phyloP scores from a whole-genome alignment of 2,113 vertebrate genomes.

The Aptenodytes patagonicus region DNA sequence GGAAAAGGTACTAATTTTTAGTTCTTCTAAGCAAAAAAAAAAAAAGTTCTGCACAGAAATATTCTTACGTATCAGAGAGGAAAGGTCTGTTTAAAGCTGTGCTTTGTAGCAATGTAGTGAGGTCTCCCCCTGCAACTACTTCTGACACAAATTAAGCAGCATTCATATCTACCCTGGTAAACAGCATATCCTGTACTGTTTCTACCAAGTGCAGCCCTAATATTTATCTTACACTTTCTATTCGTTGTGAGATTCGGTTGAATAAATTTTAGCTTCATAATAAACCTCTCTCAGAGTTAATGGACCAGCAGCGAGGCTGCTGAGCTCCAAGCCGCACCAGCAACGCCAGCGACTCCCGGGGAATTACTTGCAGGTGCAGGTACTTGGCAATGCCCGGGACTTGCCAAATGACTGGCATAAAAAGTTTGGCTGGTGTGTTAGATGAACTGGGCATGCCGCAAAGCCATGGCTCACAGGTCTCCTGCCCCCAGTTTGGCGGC shows the following conservation, averaged over 20 bases:
- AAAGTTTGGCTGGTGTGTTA: background rate
- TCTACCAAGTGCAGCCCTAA: background rate
- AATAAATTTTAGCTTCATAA: background rate
- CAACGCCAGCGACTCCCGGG: background rate
- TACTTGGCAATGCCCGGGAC: background rate
- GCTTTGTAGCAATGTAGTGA: background rate
- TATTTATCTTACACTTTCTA: slow-evolving; percentile 1
- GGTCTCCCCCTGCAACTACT: background rate
- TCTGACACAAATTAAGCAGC: background rate
- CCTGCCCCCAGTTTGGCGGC: background rate
- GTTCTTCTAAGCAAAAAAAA: background rate
- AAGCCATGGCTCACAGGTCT: background rate
- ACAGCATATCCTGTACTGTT: background rate
- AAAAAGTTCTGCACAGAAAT: background rate
- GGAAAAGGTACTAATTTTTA: background rate
- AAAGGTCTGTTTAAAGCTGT: background rate
- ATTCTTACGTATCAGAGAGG: background rate
- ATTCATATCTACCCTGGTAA: background rate
- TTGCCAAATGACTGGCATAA: slow-evolving; percentile 11
- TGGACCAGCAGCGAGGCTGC: slow-evolving; percentile 15
- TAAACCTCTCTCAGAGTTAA: slow-evolving; percentile 9
- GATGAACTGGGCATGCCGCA: background rate
- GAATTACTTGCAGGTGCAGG: slow-evolving; percentile 55
- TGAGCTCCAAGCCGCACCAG: background rate
- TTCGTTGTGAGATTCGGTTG: background rate